These are phyloP conservation scores for Noctua comes DNA, from an alignment of 2,888 invertebrate genomes.

Conservation along the genomic window DNA sequence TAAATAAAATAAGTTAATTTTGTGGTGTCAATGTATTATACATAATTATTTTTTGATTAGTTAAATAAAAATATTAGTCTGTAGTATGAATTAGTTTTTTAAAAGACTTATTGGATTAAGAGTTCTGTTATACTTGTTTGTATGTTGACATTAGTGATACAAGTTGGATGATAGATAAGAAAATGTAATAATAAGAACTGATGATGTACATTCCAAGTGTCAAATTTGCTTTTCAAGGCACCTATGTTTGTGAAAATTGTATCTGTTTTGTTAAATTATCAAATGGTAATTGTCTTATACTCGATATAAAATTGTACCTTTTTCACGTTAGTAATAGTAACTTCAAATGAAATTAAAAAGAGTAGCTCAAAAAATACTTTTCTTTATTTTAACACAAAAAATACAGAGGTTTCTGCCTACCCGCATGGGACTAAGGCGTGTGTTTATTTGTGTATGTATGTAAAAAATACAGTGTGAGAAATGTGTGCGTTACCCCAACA, in stretches of 20 bases:
- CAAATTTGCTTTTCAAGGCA: slow-evolving; percentile 34
- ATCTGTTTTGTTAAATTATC: slow-evolving; percentile 21
- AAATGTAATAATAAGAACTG: slow-evolving; percentile 17
- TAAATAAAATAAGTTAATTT: slow-evolving; percentile 27
- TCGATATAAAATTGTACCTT: slow-evolving; percentile 47
- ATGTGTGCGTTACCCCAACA: too few species aligned
- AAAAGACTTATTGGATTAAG: slow-evolving; percentile 24
- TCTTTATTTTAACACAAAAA: slow-evolving; percentile 52
- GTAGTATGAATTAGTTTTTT: slow-evolving; percentile 33
- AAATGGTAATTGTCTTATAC: slow-evolving; percentile 35
- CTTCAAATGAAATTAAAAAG: slow-evolving; percentile 53
- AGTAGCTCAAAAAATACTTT: slow-evolving; percentile 20
- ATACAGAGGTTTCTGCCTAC: background rate
- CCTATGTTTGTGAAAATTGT: slow-evolving; percentile 19
- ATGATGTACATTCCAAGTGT: slow-evolving; percentile 57
- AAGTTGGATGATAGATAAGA: slow-evolving; percentile 18
- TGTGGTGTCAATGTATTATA: slow-evolving; percentile 37
- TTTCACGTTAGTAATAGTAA: slow-evolving; percentile 49
- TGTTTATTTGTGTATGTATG: background rate
- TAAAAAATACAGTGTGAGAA: slow-evolving; percentile 2
- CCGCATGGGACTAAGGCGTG: background rate
- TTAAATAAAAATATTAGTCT: slow-evolving; percentile 42
- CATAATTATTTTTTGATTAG: slow-evolving; percentile 19
- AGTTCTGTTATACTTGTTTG: slow-evolving; percentile 24
- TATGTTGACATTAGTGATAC: slow-evolving; percentile 22